Conservation (phyloP, 2,888 invertebrate species). For the Dicyrtoma fusca region DNA sequence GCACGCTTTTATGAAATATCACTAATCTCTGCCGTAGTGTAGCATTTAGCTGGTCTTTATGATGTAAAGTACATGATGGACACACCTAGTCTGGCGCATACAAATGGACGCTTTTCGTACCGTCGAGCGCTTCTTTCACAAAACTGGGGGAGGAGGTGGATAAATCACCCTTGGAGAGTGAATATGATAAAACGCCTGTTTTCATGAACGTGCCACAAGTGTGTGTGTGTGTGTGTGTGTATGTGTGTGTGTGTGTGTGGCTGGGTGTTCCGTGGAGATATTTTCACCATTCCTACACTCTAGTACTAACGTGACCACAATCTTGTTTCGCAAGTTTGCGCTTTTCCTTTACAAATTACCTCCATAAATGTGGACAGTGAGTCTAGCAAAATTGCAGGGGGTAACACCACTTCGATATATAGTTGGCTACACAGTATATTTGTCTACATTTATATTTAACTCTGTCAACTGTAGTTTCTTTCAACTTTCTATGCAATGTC, state of each 20-base stretch:
- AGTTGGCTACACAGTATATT: too few species aligned
- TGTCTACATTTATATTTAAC: too few species aligned
- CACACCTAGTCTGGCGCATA: background rate
- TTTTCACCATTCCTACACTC: too few species aligned
- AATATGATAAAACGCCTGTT: background rate
- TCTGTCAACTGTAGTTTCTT: too few species aligned
- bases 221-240: slow-evolving; percentile 3
- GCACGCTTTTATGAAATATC: slow-evolving; percentile 25
- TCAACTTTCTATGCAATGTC: background rate
- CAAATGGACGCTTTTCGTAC: background rate
- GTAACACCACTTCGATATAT: too few species aligned
- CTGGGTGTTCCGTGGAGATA: too few species aligned
- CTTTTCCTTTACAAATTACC: background rate
- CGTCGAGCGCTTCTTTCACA: background rate
- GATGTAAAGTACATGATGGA: background rate
- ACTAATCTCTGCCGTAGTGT: background rate
- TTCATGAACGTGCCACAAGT: background rate
- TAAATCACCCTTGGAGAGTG: slow-evolving; percentile 7
- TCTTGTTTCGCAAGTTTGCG: slow-evolving; percentile 5
- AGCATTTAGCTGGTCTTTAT: background rate
- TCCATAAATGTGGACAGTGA: too few species aligned
- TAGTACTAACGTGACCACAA: slow-evolving; percentile 8
- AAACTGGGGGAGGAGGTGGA: slow-evolving; percentile 10
- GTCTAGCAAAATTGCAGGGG: too few species aligned
- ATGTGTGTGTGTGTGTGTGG: background rate